phyloP scores from a whole-genome alignment of 2,888 invertebrate genomes.

The Marronus borbonicus region DNA sequence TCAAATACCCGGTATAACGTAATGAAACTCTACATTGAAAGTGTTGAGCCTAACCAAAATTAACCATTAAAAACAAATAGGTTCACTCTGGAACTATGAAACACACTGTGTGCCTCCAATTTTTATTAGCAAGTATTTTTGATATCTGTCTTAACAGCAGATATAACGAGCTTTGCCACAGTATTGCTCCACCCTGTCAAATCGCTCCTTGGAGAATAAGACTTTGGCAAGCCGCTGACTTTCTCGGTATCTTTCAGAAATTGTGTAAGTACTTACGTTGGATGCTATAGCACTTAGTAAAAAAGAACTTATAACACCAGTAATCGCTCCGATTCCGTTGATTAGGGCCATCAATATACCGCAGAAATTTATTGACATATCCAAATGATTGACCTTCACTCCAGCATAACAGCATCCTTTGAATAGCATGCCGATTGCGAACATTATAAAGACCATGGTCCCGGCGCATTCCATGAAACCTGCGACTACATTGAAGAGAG shows the following conservation, averaged over 20 bases:
- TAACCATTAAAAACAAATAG: too few species aligned
- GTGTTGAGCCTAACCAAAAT: too few species aligned
- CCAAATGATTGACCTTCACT: constrained; percentile 55
- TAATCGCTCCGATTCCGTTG: constrained; percentile 54
- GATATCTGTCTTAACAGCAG: too few species aligned
- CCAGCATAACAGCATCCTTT: constrained; percentile 54
- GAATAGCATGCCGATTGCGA: constrained; percentile 45
- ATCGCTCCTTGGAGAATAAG: too few species aligned
- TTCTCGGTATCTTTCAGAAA: neutral
- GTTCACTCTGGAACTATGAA: too few species aligned
- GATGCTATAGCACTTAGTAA: constrained; percentile 49
- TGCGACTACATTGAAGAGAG: constrained; percentile 44
- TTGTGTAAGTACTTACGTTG: constrained; percentile 40
- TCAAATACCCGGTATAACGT: too few species aligned
- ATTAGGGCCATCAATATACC: constrained; percentile 54
- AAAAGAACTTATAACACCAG: constrained; percentile 50
- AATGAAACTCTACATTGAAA: too few species aligned
- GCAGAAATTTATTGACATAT: constrained; percentile 54
- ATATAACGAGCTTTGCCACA: too few species aligned
- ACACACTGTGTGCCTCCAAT: too few species aligned
- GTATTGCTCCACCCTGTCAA: too few species aligned
- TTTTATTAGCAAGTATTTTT: too few species aligned
- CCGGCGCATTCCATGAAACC: constrained; percentile 52
- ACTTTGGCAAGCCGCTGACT: too few species aligned
- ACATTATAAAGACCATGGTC: constrained; percentile 27